These are phyloP conservation scores for Synergus itoensis DNA, from an alignment of 2,888 invertebrate genomes.

Conservation along the genomic window DNA sequence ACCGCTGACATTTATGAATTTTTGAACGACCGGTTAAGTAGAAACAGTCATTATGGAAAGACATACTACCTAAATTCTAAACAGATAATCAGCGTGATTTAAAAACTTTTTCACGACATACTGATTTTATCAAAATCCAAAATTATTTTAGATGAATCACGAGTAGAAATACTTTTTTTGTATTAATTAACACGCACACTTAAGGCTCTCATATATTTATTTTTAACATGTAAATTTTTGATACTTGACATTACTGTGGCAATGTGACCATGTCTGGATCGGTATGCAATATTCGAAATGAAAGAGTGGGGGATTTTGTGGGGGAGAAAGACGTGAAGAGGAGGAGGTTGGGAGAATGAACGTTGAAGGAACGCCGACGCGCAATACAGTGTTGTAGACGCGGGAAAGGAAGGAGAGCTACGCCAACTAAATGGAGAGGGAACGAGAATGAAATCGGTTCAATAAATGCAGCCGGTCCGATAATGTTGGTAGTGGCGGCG, in stretches of 20 bases:
- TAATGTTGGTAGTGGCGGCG: constrained; percentile 22
- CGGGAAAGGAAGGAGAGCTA: constrained; percentile 23
- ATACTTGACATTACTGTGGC: constrained; percentile 28
- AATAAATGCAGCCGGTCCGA: constrained; percentile 64
- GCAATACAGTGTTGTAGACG: constrained; percentile 10
- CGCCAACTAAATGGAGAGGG: constrained; percentile 33
- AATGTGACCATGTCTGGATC: constrained; percentile 24
- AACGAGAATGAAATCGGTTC: constrained; percentile 62
- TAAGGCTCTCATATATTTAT: background rate
- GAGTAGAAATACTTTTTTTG: too few species aligned
- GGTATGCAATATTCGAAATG: constrained; percentile 43
- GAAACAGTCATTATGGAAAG: too few species aligned
- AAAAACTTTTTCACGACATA: too few species aligned
- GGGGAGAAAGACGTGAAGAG: constrained; percentile 30
- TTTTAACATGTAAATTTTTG: background rate
- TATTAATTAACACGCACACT: too few species aligned
- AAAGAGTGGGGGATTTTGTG: constrained; percentile 13
- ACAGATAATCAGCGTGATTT: too few species aligned
- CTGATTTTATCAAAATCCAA: too few species aligned
- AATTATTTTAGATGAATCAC: too few species aligned
- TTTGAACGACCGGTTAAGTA: too few species aligned
- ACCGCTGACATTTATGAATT: too few species aligned
- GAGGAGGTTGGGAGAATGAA: constrained; percentile 37
- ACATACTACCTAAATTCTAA: too few species aligned
- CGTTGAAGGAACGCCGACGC: constrained; percentile 40